phyloP scores from a whole-genome alignment of 2,888 invertebrate species.

The Mythimna pallens region DNA sequence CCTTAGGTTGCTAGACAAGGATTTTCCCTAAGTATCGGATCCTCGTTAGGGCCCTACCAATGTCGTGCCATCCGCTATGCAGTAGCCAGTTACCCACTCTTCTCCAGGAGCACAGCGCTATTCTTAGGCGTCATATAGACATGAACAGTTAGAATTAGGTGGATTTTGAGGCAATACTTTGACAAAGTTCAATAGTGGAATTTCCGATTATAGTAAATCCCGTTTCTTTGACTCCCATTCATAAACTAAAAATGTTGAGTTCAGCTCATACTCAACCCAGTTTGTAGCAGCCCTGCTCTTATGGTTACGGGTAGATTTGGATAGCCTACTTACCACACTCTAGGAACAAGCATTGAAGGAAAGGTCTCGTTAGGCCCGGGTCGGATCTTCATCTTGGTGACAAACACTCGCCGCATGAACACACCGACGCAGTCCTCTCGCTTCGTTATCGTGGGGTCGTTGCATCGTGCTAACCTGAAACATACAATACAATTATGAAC shows the following conservation, averaged over 20 bases:
- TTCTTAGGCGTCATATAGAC: too few species aligned
- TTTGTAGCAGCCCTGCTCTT: too few species aligned
- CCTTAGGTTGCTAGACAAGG: background rate
- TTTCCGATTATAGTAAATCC: too few species aligned
- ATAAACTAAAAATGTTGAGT: too few species aligned
- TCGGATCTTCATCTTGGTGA: constrained; percentile 98
- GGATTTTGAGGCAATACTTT: too few species aligned
- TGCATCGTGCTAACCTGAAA: constrained; percentile 96
- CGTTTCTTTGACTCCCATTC: too few species aligned
- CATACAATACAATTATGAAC: background rate
- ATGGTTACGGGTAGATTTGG: background rate
- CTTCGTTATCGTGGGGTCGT: constrained; percentile 96
- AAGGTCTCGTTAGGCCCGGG: constrained; percentile 96
- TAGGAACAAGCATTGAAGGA: constrained; percentile 98
- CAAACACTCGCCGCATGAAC: constrained; percentile 98
- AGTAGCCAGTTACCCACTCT: background rate
- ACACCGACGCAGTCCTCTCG: constrained; percentile 98
- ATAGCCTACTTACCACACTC: constrained; percentile 94
- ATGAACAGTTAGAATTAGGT: too few species aligned
- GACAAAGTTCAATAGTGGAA: too few species aligned
- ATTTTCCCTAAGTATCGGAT: background rate
- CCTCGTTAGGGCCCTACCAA: background rate
- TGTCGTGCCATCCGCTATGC: background rate
- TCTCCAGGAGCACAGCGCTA: background rate
- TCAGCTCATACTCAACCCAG: too few species aligned